These are phyloP conservation scores for Motacilla tschutschensis DNA, from an alignment of 2,113 vertebrate genomes.

Conservation along the genomic window DNA sequence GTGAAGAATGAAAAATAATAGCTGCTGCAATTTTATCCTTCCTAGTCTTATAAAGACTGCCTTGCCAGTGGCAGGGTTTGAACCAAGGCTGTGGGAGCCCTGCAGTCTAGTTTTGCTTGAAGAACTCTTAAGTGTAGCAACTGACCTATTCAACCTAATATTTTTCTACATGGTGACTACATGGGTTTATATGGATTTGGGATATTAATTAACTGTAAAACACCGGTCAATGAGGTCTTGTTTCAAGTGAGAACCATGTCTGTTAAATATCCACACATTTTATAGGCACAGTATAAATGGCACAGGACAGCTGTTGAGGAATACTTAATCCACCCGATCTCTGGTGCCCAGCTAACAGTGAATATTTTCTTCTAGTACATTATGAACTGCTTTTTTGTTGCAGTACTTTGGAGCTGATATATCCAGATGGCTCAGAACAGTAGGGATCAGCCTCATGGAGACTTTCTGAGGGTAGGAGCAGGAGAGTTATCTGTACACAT, in stretches of 20 bases:
- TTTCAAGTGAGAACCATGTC: neutral
- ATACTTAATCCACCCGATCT: neutral
- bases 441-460: neutral
- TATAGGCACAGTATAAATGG: neutral
- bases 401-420: neutral
- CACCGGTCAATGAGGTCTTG: neutral
- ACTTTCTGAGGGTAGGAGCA: neutral
- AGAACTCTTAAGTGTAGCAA: neutral
- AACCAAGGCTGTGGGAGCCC: neutral
- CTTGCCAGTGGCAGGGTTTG: neutral
- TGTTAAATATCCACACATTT: neutral
- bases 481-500: neutral
- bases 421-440: slow-evolving; percentile 50
- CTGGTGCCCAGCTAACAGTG: neutral
- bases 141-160: neutral
- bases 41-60: neutral
- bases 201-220: neutral
- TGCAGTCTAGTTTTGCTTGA: neutral
- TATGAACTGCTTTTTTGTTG: neutral
- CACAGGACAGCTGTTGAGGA: neutral
- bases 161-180: neutral
- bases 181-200: neutral
- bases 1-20: neutral
- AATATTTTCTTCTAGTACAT: neutral
- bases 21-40: neutral